phyloP scores from a whole-genome alignment of 2,113 vertebrate species.

The Perca schrenkii region DNA sequence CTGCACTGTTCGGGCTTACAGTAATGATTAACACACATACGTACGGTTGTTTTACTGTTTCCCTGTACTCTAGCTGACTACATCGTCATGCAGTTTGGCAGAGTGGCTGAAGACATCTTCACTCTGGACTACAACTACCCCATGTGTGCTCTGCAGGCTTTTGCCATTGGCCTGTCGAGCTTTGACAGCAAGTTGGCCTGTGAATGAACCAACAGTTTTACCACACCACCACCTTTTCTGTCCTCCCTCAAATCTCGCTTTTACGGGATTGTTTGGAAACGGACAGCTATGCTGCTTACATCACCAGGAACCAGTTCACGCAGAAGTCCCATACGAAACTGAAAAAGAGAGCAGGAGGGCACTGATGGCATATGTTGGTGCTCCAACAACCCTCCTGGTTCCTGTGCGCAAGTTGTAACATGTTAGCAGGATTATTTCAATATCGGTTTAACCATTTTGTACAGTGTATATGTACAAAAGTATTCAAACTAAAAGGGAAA shows the following conservation, averaged over 20 bases:
- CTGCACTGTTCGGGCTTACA: not conserved
- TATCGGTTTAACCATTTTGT: conserved; percentile 6
- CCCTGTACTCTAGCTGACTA: conserved; percentile 87
- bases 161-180: conserved; percentile 96
- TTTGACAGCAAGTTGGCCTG: conserved; percentile 98
- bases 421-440: conserved; percentile 3
- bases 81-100: conserved; percentile 98
- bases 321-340: not conserved
- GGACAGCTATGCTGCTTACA: not conserved
- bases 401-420: not conserved
- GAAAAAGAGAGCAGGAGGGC: not conserved
- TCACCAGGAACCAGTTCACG: not conserved
- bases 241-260: not conserved
- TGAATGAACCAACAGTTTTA: conserved; percentile 82
- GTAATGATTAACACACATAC: not conserved
- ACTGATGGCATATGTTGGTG: not conserved
- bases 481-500: conserved; percentile 40
- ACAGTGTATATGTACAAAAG: conserved; percentile 1
- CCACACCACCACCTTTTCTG: not conserved
- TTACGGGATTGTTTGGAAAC: not conserved
- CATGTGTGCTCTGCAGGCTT: conserved; percentile 96
- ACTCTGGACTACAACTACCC: conserved; percentile 98
- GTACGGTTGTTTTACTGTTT: not conserved
- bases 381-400: not conserved
- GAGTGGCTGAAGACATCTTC: conserved; percentile 95